Conservation (phyloP, 2,797 vertebrate species). For the Melanogrammus aeglefinus region DNA sequence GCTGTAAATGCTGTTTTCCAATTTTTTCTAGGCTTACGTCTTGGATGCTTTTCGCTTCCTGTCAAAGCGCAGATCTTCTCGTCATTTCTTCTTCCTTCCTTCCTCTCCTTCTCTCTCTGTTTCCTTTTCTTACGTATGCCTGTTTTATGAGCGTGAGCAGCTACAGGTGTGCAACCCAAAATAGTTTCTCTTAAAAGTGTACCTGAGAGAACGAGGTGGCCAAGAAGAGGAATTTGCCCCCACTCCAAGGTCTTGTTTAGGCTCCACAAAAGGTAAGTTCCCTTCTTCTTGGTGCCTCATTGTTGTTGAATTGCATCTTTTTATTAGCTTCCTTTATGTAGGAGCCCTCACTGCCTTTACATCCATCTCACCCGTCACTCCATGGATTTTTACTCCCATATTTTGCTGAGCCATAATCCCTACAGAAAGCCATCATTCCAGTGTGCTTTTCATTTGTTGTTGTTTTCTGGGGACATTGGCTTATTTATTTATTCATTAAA, state of each 20-base stretch:
- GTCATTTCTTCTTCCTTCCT: neutral
- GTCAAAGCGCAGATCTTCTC: neutral
- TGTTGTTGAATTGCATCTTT: neutral
- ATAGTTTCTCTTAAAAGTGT: constrained; percentile 39
- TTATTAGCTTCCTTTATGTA: neutral
- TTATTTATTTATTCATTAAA: constrained; percentile 65
- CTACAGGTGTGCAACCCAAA: constrained; percentile 56
- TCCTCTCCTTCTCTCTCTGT: neutral
- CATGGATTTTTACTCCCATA: constrained; percentile 37
- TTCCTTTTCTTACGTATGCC: neutral
- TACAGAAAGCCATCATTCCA: constrained; percentile 27
- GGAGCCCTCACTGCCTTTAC: neutral
- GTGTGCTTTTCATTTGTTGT: constrained; percentile 27
- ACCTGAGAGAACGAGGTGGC: constrained; percentile 42
- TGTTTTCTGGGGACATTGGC: constrained; percentile 27
- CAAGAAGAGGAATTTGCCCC: constrained; percentile 45
- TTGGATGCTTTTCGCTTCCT: neutral
- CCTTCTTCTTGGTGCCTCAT: neutral
- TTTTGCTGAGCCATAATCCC: constrained; percentile 44
- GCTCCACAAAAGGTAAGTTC: neutral
- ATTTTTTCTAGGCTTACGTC: neutral
- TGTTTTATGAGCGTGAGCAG: constrained; percentile 42
- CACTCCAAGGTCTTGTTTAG: neutral
- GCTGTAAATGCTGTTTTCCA: constrained; percentile 29
- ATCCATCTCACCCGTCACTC: constrained; percentile 18